These are phyloP conservation scores for Hyperoplus lanceolatus DNA, from an alignment of 2,797 vertebrate genomes.

Conservation along the genomic window DNA sequence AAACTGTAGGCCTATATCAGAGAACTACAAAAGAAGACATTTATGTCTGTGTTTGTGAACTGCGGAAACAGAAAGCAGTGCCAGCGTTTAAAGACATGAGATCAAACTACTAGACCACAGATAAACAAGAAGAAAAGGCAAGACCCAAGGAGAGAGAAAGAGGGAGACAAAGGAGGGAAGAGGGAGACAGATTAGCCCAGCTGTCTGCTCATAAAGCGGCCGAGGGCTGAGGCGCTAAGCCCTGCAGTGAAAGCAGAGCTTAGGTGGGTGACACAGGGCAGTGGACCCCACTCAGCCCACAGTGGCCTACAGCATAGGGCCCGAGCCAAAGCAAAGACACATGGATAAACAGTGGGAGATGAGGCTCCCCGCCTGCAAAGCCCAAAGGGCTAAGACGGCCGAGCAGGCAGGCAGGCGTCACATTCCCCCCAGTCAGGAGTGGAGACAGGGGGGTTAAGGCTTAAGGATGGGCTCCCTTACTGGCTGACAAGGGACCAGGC, in stretches of 20 bases:
- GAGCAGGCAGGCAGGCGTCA: slow-evolving; percentile 66
- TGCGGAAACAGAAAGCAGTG: slow-evolving; percentile 36
- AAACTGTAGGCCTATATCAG: not conserved
- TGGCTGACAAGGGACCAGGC: slow-evolving; percentile 50
- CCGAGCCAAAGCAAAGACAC: slow-evolving; percentile 84
- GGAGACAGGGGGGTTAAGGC: slow-evolving; percentile 77
- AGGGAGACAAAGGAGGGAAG: slow-evolving; percentile 54
- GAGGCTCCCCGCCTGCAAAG: slow-evolving; percentile 73
- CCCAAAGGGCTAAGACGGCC: slow-evolving; percentile 74
- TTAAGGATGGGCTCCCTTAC: slow-evolving; percentile 72
- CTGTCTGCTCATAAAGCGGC: slow-evolving; percentile 85
- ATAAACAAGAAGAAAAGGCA: slow-evolving; percentile 56
- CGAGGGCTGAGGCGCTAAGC: slow-evolving; percentile 85
- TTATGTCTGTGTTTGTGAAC: slow-evolving; percentile 10
- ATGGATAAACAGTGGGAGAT: slow-evolving; percentile 82
- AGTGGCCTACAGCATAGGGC: slow-evolving; percentile 68
- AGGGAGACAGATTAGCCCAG: slow-evolving; percentile 79
- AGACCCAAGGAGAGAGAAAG: slow-evolving; percentile 66
- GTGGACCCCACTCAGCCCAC: slow-evolving; percentile 73
- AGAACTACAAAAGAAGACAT: not conserved
- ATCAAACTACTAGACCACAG: slow-evolving; percentile 36
- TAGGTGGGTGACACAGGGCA: slow-evolving; percentile 85
- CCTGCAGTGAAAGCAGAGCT: slow-evolving; percentile 86
- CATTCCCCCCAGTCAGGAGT: slow-evolving; percentile 65
- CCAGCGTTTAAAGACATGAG: slow-evolving; percentile 31